phyloP scores from a whole-genome alignment of 2,113 vertebrate genomes.

The Chaetops frenatus region DNA sequence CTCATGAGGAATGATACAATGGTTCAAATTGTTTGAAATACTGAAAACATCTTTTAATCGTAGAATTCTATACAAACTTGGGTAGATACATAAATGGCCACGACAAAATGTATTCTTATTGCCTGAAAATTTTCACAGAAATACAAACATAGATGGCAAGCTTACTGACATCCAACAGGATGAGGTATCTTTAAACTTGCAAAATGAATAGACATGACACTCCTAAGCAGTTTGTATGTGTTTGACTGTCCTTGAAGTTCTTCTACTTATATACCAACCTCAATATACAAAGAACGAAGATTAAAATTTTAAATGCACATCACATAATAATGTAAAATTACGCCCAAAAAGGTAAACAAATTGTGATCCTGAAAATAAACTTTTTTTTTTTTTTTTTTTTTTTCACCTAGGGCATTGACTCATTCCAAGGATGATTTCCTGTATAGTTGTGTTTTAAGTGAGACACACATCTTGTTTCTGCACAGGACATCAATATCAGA shows the following conservation, averaged over 20 bases:
- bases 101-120: slow-evolving; percentile 73
- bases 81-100: slow-evolving; percentile 73
- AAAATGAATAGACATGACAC: slow-evolving; percentile 49
- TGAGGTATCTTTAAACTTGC: slow-evolving; percentile 59
- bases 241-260: slow-evolving; percentile 16
- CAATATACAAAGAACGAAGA: slow-evolving; percentile 58
- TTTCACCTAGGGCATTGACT: slow-evolving; percentile 27
- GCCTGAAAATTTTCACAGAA: slow-evolving; percentile 70
- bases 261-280: slow-evolving; percentile 33
- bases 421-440: slow-evolving; percentile 34
- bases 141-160: slow-evolving; percentile 56
- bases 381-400: slow-evolving; percentile 37
- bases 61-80: slow-evolving; percentile 75
- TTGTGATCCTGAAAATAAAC: slow-evolving; percentile 34
- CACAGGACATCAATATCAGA: slow-evolving; percentile 44
- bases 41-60: slow-evolving; percentile 77
- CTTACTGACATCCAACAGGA: slow-evolving; percentile 59
- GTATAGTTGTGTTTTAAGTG: slow-evolving; percentile 15
- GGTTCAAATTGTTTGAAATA: slow-evolving; percentile 54
- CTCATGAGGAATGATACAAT: not conserved
- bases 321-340: slow-evolving; percentile 57
- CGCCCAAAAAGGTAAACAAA: slow-evolving; percentile 18
- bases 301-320: slow-evolving; percentile 47
- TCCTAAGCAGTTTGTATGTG: slow-evolving; percentile 20
- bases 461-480: slow-evolving; percentile 32